Evolutionary conservation across 2,113 vertebrate genomes (phyloP).

Genomic region (Antigone vipio): DNA sequence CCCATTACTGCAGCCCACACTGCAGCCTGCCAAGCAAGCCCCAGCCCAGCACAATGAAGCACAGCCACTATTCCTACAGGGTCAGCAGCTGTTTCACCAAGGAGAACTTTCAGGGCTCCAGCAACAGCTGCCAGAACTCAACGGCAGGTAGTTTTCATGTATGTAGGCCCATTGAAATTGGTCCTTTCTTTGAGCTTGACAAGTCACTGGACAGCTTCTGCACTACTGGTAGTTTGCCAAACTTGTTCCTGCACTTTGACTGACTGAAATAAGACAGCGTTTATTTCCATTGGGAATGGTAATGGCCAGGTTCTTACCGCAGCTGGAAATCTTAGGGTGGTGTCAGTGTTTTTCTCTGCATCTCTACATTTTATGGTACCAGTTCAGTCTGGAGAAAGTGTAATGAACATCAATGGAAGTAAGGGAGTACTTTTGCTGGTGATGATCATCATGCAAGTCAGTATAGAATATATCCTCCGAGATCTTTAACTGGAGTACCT

Average conservation of each 20-base stretch:
- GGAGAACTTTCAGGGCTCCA: neutral
- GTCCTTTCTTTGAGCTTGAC: neutral
- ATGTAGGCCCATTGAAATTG: neutral
- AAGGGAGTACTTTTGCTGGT: neutral
- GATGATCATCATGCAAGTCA: neutral
- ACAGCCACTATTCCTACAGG: neutral
- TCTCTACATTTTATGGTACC: neutral
- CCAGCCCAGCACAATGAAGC: neutral
- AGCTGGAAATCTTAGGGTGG: neutral
- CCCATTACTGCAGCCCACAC: neutral
- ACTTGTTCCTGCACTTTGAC: neutral
- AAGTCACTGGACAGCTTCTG: neutral
- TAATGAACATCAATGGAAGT: neutral
- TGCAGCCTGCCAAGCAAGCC: neutral
- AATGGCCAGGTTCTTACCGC: neutral
- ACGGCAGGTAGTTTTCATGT: neutral
- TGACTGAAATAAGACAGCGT: neutral
- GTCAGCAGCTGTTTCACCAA: neutral
- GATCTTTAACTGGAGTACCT: neutral
- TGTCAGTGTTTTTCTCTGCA: neutral
- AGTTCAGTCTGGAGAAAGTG: neutral
- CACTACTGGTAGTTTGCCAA: neutral
- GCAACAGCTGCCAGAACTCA: conserved; percentile 21
- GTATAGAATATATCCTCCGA: neutral
- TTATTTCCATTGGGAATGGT: neutral